phyloP scores from a whole-genome alignment of 2,888 invertebrate species.

The Erebia epiphron region DNA sequence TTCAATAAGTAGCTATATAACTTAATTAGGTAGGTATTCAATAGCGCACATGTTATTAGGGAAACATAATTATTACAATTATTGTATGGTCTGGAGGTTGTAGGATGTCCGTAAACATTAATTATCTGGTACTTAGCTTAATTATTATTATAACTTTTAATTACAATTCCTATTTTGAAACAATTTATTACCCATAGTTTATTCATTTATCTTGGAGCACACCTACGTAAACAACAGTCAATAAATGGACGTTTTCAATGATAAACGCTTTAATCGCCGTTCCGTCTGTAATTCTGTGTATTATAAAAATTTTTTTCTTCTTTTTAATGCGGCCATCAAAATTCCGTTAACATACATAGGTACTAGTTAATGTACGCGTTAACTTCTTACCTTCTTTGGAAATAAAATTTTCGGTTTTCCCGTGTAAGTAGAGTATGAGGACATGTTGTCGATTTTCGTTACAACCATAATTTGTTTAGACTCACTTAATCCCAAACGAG shows the following conservation, averaged over 20 bases:
- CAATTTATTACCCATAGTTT: constrained; percentile 30
- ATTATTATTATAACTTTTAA: constrained; percentile 32
- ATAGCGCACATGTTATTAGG: constrained; percentile 20
- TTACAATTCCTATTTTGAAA: constrained; percentile 35
- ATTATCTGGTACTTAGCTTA: constrained; percentile 15
- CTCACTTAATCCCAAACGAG: constrained; percentile 62
- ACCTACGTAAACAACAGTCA: constrained; percentile 38
- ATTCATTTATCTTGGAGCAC: constrained; percentile 31
- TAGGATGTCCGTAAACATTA: constrained; percentile 11
- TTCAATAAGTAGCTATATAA: not conserved
- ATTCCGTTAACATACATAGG: constrained; percentile 31
- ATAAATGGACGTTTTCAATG: constrained; percentile 29
- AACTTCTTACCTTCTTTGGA: constrained; percentile 75
- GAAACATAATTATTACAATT: constrained; percentile 9
- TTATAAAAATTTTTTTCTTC: constrained; percentile 23
- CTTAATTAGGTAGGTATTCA: not conserved
- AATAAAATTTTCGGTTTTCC: constrained; percentile 81
- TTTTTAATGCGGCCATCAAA: constrained; percentile 29
- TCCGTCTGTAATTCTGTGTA: too few species aligned
- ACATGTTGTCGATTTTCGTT: constrained; percentile 79
- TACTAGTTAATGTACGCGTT: constrained; percentile 7
- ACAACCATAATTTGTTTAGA: constrained; percentile 78
- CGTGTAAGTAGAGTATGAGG: constrained; percentile 77
- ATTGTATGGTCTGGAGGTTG: constrained; percentile 20
- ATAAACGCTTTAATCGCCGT: constrained; percentile 24